Evolutionary conservation across 2,888 invertebrate genomes (phyloP).

Genomic region (Scelioninae gen. 1): DNA sequence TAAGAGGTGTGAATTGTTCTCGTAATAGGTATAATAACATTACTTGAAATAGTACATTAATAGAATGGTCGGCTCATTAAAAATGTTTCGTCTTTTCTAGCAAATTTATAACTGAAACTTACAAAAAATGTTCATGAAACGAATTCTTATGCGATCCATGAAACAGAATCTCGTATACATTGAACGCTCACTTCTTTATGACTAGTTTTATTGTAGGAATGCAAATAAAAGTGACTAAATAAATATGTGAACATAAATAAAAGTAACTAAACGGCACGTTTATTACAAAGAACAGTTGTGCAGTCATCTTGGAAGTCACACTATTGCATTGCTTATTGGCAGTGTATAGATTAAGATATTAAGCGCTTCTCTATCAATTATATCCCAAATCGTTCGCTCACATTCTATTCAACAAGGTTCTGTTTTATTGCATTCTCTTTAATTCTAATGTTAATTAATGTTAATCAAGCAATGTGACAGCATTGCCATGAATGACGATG

Average conservation of each 20-base stretch:
- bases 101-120: slow-evolving; percentile 44
- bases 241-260: slow-evolving; percentile 69
- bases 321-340: slow-evolving; percentile 44
- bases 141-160: slow-evolving; percentile 54
- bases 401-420: background rate
- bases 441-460: slow-evolving; percentile 9
- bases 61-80: slow-evolving; percentile 42
- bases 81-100: slow-evolving; percentile 47
- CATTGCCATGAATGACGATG: no score
- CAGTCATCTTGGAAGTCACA: slow-evolving; percentile 40
- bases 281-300: slow-evolving; percentile 54
- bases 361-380: slow-evolving; percentile 52
- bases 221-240: slow-evolving; percentile 70
- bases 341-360: slow-evolving; percentile 57
- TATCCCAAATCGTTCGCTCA: slow-evolving; percentile 27
- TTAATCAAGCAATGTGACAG: background rate
- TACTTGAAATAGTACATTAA: slow-evolving; percentile 58
- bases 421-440: background rate
- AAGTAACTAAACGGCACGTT: slow-evolving; percentile 64
- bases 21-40: slow-evolving; percentile 55
- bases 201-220: slow-evolving; percentile 67
- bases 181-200: slow-evolving; percentile 62
- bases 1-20: slow-evolving; percentile 55
- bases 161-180: slow-evolving; percentile 63
- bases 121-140: slow-evolving; percentile 39